A percentile compares a stretch with the other conserved stretches of the same genome.
These are phyloP conservation scores for Cirrhinus molitorella DNA, from an alignment of 2,797 vertebrate genomes.

Conservation along the genomic window DNA sequence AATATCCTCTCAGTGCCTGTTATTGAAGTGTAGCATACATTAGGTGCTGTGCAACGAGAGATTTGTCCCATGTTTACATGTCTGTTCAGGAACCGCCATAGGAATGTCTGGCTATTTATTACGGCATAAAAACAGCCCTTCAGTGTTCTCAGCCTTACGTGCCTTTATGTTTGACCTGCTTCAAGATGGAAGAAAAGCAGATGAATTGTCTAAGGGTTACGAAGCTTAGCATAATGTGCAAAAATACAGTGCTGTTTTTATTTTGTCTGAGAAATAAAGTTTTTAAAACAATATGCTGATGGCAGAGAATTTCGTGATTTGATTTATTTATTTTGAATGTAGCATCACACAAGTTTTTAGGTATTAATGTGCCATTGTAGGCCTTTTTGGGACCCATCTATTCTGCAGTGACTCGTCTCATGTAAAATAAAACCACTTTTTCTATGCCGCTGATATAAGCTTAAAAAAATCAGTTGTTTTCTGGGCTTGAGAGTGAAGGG, in stretches of 20 bases:
- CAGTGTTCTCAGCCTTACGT: constrained; percentile 65
- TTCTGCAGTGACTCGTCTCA: not conserved
- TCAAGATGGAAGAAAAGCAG: constrained; percentile 29
- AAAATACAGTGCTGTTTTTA: constrained; percentile 21
- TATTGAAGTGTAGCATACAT: constrained; percentile 58
- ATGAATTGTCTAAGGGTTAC: constrained; percentile 33
- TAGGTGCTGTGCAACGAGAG: constrained; percentile 49
- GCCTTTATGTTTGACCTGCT: constrained; percentile 70
- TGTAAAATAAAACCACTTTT: not conserved
- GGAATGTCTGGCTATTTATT: constrained; percentile 74
- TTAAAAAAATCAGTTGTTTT: not conserved
- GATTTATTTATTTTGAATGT: not conserved
- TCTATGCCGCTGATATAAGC: not conserved
- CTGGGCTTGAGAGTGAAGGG: not conserved
- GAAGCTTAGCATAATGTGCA: not conserved
- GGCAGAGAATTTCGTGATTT: too few relatives aligned
- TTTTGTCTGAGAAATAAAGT: constrained; percentile 31
- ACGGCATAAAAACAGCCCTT: constrained; percentile 58
- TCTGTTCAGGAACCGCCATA: constrained; percentile 59
- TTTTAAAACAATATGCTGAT: not conserved
- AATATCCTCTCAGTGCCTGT: constrained; percentile 68
- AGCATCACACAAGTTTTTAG: not conserved
- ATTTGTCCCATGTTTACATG: constrained; percentile 77
- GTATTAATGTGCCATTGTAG: too few relatives aligned
- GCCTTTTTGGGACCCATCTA: too few relatives aligned